Evolutionary conservation across 2,888 invertebrate species (phyloP).

Genomic region (Dynastes maya): DNA sequence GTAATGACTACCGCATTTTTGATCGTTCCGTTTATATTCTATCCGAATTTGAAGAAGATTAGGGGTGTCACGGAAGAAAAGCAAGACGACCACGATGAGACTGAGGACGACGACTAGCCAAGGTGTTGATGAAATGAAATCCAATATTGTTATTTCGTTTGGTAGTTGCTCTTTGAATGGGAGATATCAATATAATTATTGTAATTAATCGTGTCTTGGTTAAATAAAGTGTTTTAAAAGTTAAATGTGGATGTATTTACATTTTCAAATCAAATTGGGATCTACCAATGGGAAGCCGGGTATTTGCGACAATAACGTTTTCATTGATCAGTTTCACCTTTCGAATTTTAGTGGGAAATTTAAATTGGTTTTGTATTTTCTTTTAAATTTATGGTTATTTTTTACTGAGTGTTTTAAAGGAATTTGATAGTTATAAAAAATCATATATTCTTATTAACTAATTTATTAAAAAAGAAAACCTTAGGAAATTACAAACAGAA

Average conservation of each 20-base stretch:
- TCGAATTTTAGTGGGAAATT: not conserved
- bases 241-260: no score
- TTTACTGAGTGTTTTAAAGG: not conserved
- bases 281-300: no score
- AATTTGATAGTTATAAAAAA: not conserved
- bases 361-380: not conserved
- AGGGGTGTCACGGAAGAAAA: not conserved
- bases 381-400: no score
- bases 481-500: not conserved
- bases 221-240: no score
- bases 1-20: not conserved
- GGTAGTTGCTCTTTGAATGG: no score
- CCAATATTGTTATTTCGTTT: not conserved
- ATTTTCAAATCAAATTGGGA: no score
- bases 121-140: not conserved
- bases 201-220: no score
- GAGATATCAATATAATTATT: no score
- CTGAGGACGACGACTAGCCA: not conserved
- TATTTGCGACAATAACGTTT: no score
- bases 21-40: not conserved
- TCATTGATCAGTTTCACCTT: no score
- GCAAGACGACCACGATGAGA: not conserved
- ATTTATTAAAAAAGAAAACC: not conserved
- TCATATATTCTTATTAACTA: no score
- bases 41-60: slow-evolving; percentile 21